Percentiles rank a stretch among this genome's conserved stretches.
These are phyloP conservation scores for Myrmecobius fasciatus DNA, from an alignment of 2,113 vertebrate species.

Conservation along the genomic window DNA sequence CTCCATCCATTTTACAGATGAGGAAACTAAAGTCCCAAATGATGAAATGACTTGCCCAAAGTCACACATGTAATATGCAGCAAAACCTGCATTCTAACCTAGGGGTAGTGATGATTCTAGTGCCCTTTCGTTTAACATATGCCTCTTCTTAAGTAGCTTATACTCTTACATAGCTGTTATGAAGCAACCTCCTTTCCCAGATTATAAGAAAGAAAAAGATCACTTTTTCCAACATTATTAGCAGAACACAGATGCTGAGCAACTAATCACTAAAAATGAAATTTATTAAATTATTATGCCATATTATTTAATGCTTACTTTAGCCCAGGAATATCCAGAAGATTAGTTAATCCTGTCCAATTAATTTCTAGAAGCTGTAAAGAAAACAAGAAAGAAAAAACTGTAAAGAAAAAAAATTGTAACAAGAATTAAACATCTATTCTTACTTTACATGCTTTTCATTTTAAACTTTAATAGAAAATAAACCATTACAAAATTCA, in stretches of 20 bases:
- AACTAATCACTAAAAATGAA: not conserved
- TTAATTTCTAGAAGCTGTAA: constrained; percentile 96
- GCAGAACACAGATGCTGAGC: not conserved
- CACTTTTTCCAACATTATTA: not conserved
- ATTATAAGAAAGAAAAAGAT: not conserved
- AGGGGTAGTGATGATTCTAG: not conserved
- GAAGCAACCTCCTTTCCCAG: not conserved
- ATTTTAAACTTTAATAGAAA: not conserved
- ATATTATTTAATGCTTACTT: constrained; percentile 89
- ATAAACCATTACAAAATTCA: not conserved
- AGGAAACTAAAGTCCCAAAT: not conserved
- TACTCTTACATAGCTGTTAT: not conserved
- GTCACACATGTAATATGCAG: not conserved
- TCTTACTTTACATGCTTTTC: not conserved
- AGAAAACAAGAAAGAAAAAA: constrained; percentile 30
- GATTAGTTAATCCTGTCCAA: constrained; percentile 97
- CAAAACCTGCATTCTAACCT: not conserved
- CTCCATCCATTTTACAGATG: fast-evolving
- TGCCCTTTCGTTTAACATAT: not conserved
- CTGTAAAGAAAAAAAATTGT: not conserved
- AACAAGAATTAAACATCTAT: not conserved
- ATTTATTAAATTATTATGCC: not conserved
- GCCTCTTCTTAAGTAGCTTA: not conserved
- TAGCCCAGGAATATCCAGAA: constrained; percentile 96
- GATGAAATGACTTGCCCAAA: not conserved